Conservation (phyloP, 1,140 invertebrate species). For the Zelostemma sp. region DNA sequence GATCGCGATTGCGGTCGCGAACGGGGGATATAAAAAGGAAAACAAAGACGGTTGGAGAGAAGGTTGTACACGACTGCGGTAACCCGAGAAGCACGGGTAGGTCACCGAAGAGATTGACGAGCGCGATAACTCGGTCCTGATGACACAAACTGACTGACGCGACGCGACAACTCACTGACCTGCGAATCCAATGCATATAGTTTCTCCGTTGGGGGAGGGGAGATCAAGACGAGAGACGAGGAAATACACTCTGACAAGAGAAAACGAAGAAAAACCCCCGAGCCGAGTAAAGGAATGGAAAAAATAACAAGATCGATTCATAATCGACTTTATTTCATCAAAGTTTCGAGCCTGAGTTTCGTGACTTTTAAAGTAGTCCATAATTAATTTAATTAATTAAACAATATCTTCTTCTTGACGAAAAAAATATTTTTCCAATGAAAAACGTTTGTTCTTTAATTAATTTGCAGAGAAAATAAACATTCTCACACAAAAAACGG, state of each 20-base stretch:
- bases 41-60: slow-evolving; percentile 34
- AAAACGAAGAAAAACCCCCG: slow-evolving; percentile 34
- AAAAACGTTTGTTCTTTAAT: too few relatives aligned
- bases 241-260: slow-evolving; percentile 43
- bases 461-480: too few relatives aligned
- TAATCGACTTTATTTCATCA: too few relatives aligned
- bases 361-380: too few relatives aligned
- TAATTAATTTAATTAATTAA: too few relatives aligned
- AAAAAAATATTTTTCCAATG: too few relatives aligned
- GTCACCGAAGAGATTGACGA: slow-evolving; percentile 67
- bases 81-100: slow-evolving; percentile 64
- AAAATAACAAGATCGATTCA: too few relatives aligned
- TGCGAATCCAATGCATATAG: slow-evolving; percentile 69
- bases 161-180: slow-evolving; percentile 68
- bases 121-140: slow-evolving; percentile 63
- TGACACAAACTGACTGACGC: slow-evolving; percentile 53
- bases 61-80: slow-evolving; percentile 48
- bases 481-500: too few relatives aligned
- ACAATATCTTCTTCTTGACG: too few relatives aligned
- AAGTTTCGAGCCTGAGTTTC: too few relatives aligned
- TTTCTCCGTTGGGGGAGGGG: slow-evolving; percentile 38
- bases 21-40: slow-evolving; percentile 21
- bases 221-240: slow-evolving; percentile 40
- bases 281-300: too few relatives aligned
- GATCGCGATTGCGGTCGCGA: slow-evolving; percentile 36